Conservation (phyloP, 2,113 vertebrate species). For the Promerops cafer region DNA sequence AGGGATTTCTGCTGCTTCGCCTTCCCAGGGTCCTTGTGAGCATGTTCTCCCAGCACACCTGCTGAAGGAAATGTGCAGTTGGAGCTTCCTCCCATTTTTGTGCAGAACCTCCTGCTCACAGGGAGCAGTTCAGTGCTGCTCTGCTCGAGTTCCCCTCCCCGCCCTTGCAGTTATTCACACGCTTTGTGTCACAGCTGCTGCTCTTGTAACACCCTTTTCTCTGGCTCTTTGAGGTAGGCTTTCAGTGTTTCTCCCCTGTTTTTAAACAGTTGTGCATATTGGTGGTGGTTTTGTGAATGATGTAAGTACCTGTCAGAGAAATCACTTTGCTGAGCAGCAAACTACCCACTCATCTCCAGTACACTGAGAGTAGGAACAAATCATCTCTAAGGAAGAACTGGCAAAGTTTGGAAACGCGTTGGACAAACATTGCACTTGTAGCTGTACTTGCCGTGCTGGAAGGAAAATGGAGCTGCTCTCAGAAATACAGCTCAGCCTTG, state of each 20-base stretch:
- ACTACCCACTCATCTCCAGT: neutral
- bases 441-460: neutral
- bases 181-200: neutral
- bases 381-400: neutral
- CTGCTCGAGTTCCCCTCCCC: neutral
- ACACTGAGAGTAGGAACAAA: neutral
- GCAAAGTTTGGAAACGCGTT: rapidly evolving
- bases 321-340: neutral
- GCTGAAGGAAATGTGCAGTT: neutral
- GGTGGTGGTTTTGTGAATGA: neutral
- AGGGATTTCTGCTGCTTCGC: neutral
- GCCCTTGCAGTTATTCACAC: neutral
- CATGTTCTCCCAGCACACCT: rapidly evolving
- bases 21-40: neutral
- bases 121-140: neutral
- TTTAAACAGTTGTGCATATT: neutral
- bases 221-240: neutral
- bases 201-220: neutral
- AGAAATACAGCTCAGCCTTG: neutral
- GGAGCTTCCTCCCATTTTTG: neutral
- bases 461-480: neutral
- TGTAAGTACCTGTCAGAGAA: neutral
- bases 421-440: neutral
- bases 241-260: neutral
- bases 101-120: neutral